Evolutionary conservation across 1,140 invertebrate species (phyloP).

Genomic region (Cotesia chilonis): DNA sequence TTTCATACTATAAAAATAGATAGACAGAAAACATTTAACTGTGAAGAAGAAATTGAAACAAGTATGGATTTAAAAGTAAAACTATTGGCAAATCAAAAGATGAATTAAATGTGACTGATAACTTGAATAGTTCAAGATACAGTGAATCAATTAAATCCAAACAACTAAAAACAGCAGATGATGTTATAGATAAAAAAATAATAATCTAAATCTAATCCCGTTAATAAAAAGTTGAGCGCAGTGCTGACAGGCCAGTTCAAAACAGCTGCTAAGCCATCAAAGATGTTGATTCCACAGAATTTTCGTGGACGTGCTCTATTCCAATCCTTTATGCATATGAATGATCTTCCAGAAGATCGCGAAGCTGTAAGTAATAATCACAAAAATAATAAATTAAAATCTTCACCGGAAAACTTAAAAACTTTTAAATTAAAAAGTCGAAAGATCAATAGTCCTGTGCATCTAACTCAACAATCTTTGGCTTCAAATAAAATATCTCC

Average conservation of each 20-base stretch:
- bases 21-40: too few species aligned
- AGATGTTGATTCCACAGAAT: constrained; percentile 18
- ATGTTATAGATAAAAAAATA: not conserved
- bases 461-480: too few species aligned
- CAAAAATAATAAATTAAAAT: not conserved
- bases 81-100: too few species aligned
- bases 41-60: not conserved
- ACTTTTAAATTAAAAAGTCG: too few species aligned
- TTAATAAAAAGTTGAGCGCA: constrained; percentile 3
- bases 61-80: too few species aligned
- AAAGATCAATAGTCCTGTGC: too few species aligned
- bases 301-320: constrained; percentile 3
- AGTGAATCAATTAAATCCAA: not conserved
- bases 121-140: not conserved
- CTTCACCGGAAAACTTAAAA: too few species aligned
- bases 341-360: too few species aligned
- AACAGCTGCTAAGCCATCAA: constrained; percentile 16
- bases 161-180: not conserved
- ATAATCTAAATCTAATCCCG: not conserved
- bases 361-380: not conserved
- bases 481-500: too few species aligned
- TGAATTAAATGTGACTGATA: too few species aligned
- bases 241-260: not conserved
- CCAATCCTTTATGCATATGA: not conserved
- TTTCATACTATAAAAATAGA: too few species aligned